Evolutionary conservation across 1,140 invertebrate species (phyloP).

Genomic region (Arion vulgaris): DNA sequence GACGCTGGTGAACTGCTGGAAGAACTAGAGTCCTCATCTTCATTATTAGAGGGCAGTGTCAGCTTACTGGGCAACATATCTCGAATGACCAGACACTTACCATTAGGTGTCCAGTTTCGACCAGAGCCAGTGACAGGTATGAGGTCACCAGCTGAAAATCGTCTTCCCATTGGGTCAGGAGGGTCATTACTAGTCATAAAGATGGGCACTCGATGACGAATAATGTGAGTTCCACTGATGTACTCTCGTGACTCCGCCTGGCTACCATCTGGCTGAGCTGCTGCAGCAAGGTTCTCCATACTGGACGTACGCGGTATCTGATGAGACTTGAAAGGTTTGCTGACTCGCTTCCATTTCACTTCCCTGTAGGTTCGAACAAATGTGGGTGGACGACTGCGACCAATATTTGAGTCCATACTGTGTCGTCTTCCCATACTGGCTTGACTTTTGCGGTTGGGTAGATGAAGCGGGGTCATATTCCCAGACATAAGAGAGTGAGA

Average conservation of each 20-base stretch:
- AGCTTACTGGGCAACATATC: neutral
- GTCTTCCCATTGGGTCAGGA: neutral
- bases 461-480: neutral
- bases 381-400: neutral
- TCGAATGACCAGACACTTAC: constrained; percentile 22
- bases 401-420: constrained; percentile 29
- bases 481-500: neutral
- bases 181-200: neutral
- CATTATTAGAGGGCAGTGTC: neutral
- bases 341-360: constrained; percentile 24
- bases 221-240: constrained; percentile 16
- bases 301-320: neutral
- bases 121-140: constrained; percentile 5
- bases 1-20: neutral
- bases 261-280: neutral
- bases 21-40: neutral
- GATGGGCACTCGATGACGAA: constrained; percentile 6
- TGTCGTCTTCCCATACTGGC: neutral
- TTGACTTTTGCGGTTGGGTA: neutral
- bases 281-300: neutral
- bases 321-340: neutral
- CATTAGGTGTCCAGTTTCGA: neutral
- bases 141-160: neutral
- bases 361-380: constrained; percentile 32
- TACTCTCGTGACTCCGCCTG: neutral